Base-by-base conservation (phyloP, 1,140 invertebrate species). In the Atopsyche davidsoni region DNA sequence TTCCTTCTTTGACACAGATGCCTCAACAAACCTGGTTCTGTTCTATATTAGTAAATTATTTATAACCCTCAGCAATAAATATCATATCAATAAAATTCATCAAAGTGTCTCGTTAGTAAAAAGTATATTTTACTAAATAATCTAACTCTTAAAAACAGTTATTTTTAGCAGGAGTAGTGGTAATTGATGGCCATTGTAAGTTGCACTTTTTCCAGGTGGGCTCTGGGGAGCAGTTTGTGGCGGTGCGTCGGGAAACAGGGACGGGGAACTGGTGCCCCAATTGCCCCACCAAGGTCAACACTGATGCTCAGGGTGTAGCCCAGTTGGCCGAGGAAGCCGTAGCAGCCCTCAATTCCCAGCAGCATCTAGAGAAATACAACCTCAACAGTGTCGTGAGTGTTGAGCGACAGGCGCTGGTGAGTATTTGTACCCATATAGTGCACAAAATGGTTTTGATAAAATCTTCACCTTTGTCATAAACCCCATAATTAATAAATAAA, bases 151-250 rank as follows among this genome's bases (percentile, higher is more conserved):
- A 4, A 14, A 9, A 14, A 36, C 14, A 14, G 14, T 4, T 14
- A 4, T 9, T 10, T 36, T 4, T 36, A 6, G 25, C 6, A 28
- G 25, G 6, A 28, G 25, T 6, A 28, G n/a, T 6, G 25, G 25
- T 6, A 28, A n/a, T 7, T 7, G n/a, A 28, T 28, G n/a, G 6
- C 25, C n/a, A 28, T n/a, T 7, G 25, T 28, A n/a, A 28, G n/a
- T 28, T 28, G n/a, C 6, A n/a, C 6, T n/a, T n/a, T 7, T 28
- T 22, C 13, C 51, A 73, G 72, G 60, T 63, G 6, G 66, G 67
- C 9, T 73, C 72, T 19, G 69, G 70, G 9, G 72, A 74, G 56
- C 67, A 74, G 56, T 73, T 74, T 46, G 61, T 74, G 25, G 72
- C 70, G 23, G 59, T 72, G 32, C 65, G 66, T n/a, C 58, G 67